Evolutionary conservation across 2,113 vertebrate genomes (phyloP).

Genomic region (Chionomys nivalis): DNA sequence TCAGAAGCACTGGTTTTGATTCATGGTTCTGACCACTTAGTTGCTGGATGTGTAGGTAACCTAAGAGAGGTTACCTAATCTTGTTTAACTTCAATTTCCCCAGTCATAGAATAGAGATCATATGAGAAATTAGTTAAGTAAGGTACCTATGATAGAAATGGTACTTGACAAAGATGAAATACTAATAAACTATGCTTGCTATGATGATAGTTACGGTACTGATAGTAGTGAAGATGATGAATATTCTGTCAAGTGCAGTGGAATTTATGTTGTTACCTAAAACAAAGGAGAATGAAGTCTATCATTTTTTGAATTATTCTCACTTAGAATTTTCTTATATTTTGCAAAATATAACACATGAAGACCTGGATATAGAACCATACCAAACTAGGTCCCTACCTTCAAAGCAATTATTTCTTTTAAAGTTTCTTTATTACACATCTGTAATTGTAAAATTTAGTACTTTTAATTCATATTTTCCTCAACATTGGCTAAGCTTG

Average conservation of each 20-base stretch:
- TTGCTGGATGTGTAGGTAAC: neutral
- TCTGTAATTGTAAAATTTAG: neutral
- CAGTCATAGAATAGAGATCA: neutral
- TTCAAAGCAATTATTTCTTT: conserved; percentile 10
- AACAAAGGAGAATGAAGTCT: neutral
- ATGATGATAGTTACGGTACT: neutral
- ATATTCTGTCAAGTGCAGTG: neutral
- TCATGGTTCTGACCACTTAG: neutral
- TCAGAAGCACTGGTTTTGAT: neutral
- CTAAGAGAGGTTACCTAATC: neutral
- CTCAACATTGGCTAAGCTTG: neutral
- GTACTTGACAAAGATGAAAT: neutral
- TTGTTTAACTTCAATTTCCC: neutral
- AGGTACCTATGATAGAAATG: neutral
- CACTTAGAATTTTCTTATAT: conserved; percentile 27
- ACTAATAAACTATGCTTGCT: conserved; percentile 19
- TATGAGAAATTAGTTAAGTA: conserved; percentile 31
- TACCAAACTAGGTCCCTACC: neutral
- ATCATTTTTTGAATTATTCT: conserved; percentile 1
- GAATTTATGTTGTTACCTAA: conserved; percentile 29
- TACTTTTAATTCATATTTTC: neutral
- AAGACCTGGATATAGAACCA: neutral
- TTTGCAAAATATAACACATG: neutral
- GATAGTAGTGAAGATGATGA: neutral
- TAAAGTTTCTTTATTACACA: neutral